Base-by-base conservation (phyloP, 1,140 invertebrate species). In the Pseudomyrmex concolor region DNA sequence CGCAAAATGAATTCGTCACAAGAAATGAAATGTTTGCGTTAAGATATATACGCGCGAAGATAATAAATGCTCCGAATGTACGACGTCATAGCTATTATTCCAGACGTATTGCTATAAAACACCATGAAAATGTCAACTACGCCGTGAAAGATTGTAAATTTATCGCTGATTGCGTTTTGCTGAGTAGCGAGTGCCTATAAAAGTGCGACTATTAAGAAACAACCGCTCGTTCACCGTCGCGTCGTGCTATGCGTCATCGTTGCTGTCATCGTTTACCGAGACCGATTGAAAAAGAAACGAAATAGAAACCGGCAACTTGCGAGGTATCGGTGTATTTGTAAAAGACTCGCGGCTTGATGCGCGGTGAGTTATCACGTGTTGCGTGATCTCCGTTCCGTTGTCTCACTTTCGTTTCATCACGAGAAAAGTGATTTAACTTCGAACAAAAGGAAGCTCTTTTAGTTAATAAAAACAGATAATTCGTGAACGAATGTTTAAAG, bases 11-110 rank as follows among this genome's bases (percentile, higher is more conserved):
- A 71, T 70, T 70, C 54, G 64, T 71, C 19, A 60, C 54, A 3
- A 48, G 10, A 45, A 48, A 78, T 80, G 59, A 70, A 15, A 80
- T 8, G 22, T 25, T 57, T 55, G 64, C 22, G 19, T 57, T 71
- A 60, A 80, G 66, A 80, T 60, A 50, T 80, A 80, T 25, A 34
- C 34, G 66, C 54, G 76, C 54, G 43, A 57, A 57, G 66, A 66
- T 64, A 80, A 71, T 70, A 60, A 80, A 80, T 80, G 76, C 66
- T 71, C 76, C 76, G 66, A 80, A 80, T 80, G 66, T 50, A 51
- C 15, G n/a, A 45, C 54, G 45, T 78, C 55, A 48, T 10, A 48
- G 50, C 64, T 48, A 19, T 70, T 68, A 84, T 64, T 84, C 55
- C 48, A 78, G n/a, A 59, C 54, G 55, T 22, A 63, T 84, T 67